Evolutionary conservation across 92 coral and sea anemone species (phyloP).

Genomic region (Epizoanthus fatuus): DNA sequence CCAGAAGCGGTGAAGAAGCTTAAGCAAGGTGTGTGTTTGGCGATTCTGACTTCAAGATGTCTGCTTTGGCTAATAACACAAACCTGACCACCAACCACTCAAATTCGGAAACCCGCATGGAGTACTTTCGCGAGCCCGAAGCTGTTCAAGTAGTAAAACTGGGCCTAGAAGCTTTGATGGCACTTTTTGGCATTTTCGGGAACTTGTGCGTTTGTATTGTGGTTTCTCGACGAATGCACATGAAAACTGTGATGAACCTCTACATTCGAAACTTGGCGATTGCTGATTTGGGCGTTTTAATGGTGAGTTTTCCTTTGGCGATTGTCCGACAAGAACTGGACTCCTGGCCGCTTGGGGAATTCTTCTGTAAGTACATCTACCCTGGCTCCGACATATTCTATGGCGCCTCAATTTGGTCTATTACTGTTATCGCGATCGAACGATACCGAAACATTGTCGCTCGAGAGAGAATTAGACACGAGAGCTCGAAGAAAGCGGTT

Average conservation of each 20-base stretch:
- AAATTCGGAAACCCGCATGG: too few relatives aligned
- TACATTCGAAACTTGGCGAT: constrained; percentile 39
- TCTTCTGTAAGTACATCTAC: constrained; percentile 37
- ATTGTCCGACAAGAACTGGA: constrained; percentile 5
- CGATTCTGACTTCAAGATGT: background rate
- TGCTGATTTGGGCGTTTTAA: constrained; percentile 32
- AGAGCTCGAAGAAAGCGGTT: constrained; percentile 25
- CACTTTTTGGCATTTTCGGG: constrained; percentile 21
- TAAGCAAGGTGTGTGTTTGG: background rate
- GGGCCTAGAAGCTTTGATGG: background rate
- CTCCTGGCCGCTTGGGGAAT: constrained; percentile 28
- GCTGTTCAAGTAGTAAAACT: constrained; percentile 22
- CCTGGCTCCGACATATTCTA: constrained; percentile 29
- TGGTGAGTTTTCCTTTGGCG: constrained; percentile 6
- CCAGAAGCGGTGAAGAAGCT: background rate
- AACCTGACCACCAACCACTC: background rate
- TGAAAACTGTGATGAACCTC: constrained; percentile 28
- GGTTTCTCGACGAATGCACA: background rate
- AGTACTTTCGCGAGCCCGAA: constrained; percentile 32
- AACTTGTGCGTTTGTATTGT: constrained; percentile 17
- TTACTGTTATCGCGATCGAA: constrained; percentile 37
- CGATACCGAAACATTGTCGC: constrained; percentile 40
- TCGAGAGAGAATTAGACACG: constrained; percentile 15
- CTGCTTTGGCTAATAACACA: background rate
- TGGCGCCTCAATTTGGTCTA: constrained; percentile 35